Evolutionary conservation across 2,797 vertebrate genomes (phyloP), one percentile per base, ranked within the genome.

Genomic region (Chaunax sp.): DNA sequence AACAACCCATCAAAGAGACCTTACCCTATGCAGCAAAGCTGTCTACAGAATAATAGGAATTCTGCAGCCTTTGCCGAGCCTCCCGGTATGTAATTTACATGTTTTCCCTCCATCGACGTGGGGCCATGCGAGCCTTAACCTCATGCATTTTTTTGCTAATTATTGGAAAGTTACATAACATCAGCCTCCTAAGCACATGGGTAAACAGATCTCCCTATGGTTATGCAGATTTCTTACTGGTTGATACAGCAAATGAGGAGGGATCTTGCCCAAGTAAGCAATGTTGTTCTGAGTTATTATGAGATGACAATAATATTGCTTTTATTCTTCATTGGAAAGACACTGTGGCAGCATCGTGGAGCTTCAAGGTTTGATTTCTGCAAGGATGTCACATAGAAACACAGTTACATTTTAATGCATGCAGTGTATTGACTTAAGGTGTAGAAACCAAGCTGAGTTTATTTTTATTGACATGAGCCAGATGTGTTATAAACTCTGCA

Each of bases 41-140:
- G 67, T 69, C 70, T 51, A 28, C 44, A 44, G 54, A 50, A 77
- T 90, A 87, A 90, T 73, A 62, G 54, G 55, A 75, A 22, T 83
- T 83, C 82, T 63, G 77, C 69, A 81, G 60, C 64, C 45, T 75
- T 80, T 59, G 64, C 51, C 87, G 72, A 81, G 75, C 28, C 73
- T 52, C 5, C 33, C 62, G 35, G 63, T 72, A 62, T 80, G 52
- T 62, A 70, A 78, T 74, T 77, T 79, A 72, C 65, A 78, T 75
- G 7, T 63, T 59, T 62, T 67, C 15, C 14, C 28, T 25, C 5
- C 13, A 47, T 72, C 22, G 38, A 26, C 12, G 25, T 15, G 38
- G 49, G 41, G 61, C 10, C 8, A 5, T 4, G 13, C 25, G 51
- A 60, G 47, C 54, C 64, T 37, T 69, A 44, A 75, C 50, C 61